Evolutionary conservation across 2,888 invertebrate genomes (phyloP).

Genomic region (Thysanoteuthis rhombus): DNA sequence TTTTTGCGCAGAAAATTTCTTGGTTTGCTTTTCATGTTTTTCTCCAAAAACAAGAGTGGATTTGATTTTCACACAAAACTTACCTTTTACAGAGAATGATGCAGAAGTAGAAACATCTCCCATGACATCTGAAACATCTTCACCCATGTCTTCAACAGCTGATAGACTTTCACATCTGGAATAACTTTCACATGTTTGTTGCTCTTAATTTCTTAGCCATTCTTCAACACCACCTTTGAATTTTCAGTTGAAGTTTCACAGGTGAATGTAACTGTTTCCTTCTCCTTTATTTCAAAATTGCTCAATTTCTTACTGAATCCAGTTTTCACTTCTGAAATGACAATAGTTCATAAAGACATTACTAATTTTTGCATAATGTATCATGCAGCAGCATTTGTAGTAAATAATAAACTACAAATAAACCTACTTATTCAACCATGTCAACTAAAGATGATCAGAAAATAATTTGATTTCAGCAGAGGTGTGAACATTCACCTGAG

Average conservation of each 20-base stretch:
- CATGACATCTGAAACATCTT: slow-evolving; percentile 51
- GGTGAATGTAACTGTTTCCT: slow-evolving; percentile 75
- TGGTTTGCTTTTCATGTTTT: no score
- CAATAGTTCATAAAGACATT: background rate
- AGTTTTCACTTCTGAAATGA: background rate
- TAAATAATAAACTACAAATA: background rate
- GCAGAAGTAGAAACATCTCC: slow-evolving; percentile 40
- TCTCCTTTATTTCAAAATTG: background rate
- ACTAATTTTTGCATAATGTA: background rate
- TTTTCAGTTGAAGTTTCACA: slow-evolving; percentile 95
- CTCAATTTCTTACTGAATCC: background rate
- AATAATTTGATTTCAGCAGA: no score
- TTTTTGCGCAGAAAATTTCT: no score
- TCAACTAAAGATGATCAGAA: no score
- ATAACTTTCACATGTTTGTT: slow-evolving; percentile 84
- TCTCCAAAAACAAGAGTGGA: no score
- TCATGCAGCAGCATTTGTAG: background rate
- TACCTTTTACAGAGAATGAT: slow-evolving; percentile 41
- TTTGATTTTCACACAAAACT: background rate
- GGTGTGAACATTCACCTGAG: no score
- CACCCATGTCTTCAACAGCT: slow-evolving; percentile 52
- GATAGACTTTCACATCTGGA: slow-evolving; percentile 74
- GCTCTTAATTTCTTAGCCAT: slow-evolving; percentile 81
- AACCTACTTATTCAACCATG: background rate
- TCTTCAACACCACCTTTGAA: slow-evolving; percentile 87